These are phyloP conservation scores for Electrophaes corylata DNA, from an alignment of 2,888 invertebrate species.

Conservation along the genomic window DNA sequence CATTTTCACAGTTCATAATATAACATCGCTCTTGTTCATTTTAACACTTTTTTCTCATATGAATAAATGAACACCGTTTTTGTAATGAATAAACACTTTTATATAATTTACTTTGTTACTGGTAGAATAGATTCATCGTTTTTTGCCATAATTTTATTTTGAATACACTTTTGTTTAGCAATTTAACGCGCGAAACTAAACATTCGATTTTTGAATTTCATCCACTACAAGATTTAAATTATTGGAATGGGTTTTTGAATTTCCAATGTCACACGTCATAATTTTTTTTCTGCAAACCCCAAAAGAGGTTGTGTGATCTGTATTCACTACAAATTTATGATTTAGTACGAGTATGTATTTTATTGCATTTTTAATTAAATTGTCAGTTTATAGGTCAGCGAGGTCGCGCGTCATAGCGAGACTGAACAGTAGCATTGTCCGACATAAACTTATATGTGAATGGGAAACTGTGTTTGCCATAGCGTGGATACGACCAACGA, in stretches of 20 bases:
- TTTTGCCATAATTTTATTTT: conserved; percentile 3
- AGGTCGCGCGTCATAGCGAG: conserved; percentile 66
- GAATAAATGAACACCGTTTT: conserved; percentile 12
- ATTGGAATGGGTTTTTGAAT: background rate
- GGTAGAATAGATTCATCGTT: background rate
- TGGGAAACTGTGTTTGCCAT: conserved; percentile 57
- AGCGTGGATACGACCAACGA: conserved; percentile 53
- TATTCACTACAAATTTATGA: background rate
- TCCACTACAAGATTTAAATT: background rate
- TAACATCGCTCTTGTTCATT: conserved; percentile 42
- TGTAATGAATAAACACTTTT: conserved; percentile 2
- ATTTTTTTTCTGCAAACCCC: background rate
- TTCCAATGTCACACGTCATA: background rate
- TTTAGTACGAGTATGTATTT: background rate
- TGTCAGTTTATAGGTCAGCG: conserved; percentile 62
- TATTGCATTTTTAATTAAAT: conserved; percentile 2
- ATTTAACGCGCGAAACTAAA: conserved; percentile 12
- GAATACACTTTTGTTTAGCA: conserved; percentile 3
- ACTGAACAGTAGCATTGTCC: conserved; percentile 76
- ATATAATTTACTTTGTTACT: conserved; percentile 10
- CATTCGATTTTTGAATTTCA: conserved; percentile 3
- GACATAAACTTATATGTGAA: conserved; percentile 80
- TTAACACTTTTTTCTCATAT: conserved; percentile 22
- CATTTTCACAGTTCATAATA: conserved; percentile 69
- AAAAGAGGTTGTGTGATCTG: too few relatives aligned